Percentiles rank a stretch among this genome's conserved stretches.
Conservation (phyloP, 2,113 vertebrate genomes). For the Gallinago undulata region DNA sequence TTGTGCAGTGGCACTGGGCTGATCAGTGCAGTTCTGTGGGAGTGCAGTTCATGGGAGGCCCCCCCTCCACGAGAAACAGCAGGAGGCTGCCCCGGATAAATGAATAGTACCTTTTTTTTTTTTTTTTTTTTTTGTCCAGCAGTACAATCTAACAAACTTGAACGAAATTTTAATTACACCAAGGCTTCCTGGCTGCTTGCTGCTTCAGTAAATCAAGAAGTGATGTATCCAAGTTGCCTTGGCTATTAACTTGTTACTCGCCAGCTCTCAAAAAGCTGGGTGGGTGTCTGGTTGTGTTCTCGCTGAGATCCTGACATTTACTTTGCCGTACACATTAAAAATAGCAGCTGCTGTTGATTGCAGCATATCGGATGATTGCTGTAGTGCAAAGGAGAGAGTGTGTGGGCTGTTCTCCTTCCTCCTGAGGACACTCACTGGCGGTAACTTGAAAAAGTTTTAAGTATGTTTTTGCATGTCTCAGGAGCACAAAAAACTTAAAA, state of each 20-base stretch:
- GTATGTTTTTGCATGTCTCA: accelerated
- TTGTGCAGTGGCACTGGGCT: not conserved
- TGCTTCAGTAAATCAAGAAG: not conserved
- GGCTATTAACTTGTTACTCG: not conserved
- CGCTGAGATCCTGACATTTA: not conserved
- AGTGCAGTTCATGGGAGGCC: too few species aligned
- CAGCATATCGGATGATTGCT: not conserved
- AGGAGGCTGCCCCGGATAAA: constrained; percentile 17
- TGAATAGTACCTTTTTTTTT: not conserved
- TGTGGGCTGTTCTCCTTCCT: not conserved
- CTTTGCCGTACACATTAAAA: constrained; percentile 26
- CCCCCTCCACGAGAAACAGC: not conserved
- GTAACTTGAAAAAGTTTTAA: not conserved
- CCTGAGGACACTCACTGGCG: not conserved
- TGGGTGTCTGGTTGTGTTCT: not conserved
- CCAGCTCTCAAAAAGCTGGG: not conserved
- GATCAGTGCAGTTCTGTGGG: not conserved
- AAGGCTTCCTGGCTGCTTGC: not conserved
- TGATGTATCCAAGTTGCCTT: accelerated
- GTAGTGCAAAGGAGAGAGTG: not conserved
- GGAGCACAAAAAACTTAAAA: not conserved
- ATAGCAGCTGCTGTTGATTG: constrained; percentile 43
- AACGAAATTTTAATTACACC: not conserved
- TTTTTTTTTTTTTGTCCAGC: not conserved
- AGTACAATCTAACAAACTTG: not conserved